Evolutionary conservation across 2,113 vertebrate genomes (phyloP), one percentile per base, ranked within the genome.

Genomic region (Menidia beryllina): DNA sequence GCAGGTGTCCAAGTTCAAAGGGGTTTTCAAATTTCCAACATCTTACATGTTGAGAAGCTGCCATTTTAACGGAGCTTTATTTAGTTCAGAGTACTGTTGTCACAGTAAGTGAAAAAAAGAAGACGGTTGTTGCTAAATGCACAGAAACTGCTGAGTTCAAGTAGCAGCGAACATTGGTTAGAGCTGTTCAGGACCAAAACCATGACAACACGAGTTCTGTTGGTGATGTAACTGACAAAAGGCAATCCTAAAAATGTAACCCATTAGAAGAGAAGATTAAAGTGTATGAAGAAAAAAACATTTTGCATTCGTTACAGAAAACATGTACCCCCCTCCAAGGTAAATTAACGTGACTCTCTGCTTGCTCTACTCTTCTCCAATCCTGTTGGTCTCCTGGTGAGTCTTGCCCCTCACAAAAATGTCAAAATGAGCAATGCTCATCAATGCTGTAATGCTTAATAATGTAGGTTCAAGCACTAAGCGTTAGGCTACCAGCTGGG

Each of bases 401-500:
- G n/a, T n/a, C n/a, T n/a, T n/a, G n/a, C n/a, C n/a, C n/a, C n/a
- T n/a, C n/a, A 49, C 55, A 48, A 38, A 53, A 5, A 67, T 21
- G 30, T 24, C 36, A 30, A 52, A 14, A 65, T 45, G 10, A 38
- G 38, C 3, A 3, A 69, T 52, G 58, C 48, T 45, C 11, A 38
- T 45, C 3, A 3, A 69, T 52, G 58, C 48, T 49, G 52, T 47
- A 49, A 62, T 49, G 30, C 34, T 56, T 54, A 26, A 75, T 49
- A 54, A 57, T 71, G 38, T n/a, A 59, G 59, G 55, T 71, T 30
- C 45, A 30, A 63, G 73, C 3, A 12, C 50, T 55, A 39, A 41
- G 51, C 43, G 61, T 75, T 55, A 6, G n/a, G 45, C 68, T 25
- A 21, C 21, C 64, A 67, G 52, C 43, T 78, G 26, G 39, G 72